Percentiles rank a stretch among this genome's conserved stretches.
Conservation (phyloP, 1,140 invertebrate species). For the Dinothrombium tinctorium region DNA sequence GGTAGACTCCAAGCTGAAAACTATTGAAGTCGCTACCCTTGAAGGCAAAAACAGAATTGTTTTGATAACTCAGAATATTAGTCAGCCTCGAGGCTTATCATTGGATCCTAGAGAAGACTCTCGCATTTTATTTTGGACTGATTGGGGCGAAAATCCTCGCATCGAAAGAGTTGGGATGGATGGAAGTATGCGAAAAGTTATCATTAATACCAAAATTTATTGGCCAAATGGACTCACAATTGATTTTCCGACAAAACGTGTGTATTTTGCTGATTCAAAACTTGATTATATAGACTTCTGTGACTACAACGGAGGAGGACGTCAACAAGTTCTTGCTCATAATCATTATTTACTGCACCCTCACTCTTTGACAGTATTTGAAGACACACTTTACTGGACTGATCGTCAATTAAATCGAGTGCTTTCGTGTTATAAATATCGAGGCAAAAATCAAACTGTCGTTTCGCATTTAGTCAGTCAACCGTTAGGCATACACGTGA, state of each 20-base stretch:
- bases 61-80: conserved; percentile 72
- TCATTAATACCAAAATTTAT: conserved; percentile 88
- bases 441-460: conserved; percentile 66
- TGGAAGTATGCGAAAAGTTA: conserved; percentile 53
- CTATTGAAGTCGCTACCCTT: conserved; percentile 68
- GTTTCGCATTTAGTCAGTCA: conserved; percentile 82
- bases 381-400: conserved; percentile 86
- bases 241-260: conserved; percentile 69
- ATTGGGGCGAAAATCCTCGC: conserved; percentile 90
- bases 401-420: conserved; percentile 66
- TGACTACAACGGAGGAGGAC: conserved; percentile 74
- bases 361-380: conserved; percentile 64
- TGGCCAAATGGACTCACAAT: conserved; percentile 93
- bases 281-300: conserved; percentile 96
- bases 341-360: conserved; percentile 65
- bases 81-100: conserved; percentile 77
- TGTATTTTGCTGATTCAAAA: conserved; percentile 95
- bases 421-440: conserved; percentile 67
- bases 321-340: conserved; percentile 40
- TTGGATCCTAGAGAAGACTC: conserved; percentile 66
- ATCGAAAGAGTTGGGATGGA: conserved; percentile 92
- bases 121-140: conserved; percentile 81
- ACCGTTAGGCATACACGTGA: conserved; percentile 75
- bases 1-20: conserved; percentile 79
- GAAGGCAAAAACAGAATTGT: conserved; percentile 60